phyloP scores from a whole-genome alignment of 2,113 vertebrate species.

The Morphnarchus princeps region DNA sequence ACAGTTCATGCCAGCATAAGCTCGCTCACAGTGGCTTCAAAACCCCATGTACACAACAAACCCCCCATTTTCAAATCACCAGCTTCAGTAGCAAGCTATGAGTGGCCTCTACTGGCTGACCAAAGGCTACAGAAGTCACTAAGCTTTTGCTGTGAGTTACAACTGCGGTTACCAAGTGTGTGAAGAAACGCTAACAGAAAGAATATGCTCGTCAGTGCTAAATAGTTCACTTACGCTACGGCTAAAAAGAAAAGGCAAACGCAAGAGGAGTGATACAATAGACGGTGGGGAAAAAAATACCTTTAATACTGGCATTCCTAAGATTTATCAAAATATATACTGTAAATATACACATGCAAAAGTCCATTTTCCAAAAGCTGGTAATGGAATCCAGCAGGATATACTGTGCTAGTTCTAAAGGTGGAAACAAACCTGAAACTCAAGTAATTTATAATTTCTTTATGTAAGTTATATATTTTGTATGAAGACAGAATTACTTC shows the following conservation, averaged over 20 bases:
- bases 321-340: not conserved
- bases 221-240: not conserved
- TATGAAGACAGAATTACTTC: not conserved
- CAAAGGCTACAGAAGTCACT: constrained; percentile 83
- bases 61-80: constrained; percentile 26
- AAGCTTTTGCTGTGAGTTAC: not conserved
- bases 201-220: not conserved
- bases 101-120: constrained; percentile 99
- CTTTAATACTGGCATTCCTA: not conserved
- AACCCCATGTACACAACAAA: not conserved
- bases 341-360: not conserved
- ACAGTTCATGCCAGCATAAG: not conserved
- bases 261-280: not conserved
- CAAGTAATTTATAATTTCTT: not conserved
- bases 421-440: not conserved
- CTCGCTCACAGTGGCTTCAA: not conserved
- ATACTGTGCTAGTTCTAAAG: not conserved
- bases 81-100: constrained; percentile 83
- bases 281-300: not conserved
- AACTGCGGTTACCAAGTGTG: not conserved
- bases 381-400: not conserved
- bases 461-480: not conserved
- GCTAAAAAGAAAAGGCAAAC: not conserved
- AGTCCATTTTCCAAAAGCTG: not conserved
- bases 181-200: not conserved